Percentiles rank a stretch among this genome's conserved stretches.
Conservation (phyloP, 2,113 vertebrate species). For the Gymnobelideus leadbeateri region DNA sequence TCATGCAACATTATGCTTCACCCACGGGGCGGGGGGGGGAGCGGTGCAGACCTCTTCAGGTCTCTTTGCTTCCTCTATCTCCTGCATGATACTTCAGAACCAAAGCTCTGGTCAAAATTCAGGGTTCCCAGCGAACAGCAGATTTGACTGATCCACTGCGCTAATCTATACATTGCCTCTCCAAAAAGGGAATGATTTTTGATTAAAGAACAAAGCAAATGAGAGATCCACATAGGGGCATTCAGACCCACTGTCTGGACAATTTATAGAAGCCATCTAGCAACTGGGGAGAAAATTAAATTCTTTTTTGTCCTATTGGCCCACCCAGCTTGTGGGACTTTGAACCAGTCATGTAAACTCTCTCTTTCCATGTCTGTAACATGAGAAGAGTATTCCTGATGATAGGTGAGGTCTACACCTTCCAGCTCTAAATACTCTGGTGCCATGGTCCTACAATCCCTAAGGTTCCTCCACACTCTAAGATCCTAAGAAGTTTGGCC, state of each 20-base stretch:
- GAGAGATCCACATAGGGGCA: neutral
- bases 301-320: neutral
- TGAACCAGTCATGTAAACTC: neutral
- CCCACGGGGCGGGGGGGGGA: too few relatives aligned
- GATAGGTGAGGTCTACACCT: neutral
- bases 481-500: neutral
- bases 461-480: neutral
- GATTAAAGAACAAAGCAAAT: neutral
- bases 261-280: neutral
- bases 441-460: neutral
- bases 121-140: neutral
- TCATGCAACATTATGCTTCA: neutral
- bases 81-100: too few relatives aligned
- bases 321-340: neutral
- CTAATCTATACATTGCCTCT: neutral
- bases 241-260: neutral
- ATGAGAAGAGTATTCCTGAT: neutral
- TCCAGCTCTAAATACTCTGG: neutral
- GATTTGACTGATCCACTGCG: too few relatives aligned
- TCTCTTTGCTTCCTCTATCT: neutral
- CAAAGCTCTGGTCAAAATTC: too few relatives aligned
- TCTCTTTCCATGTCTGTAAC: neutral
- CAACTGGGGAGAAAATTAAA: neutral
- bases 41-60: neutral
- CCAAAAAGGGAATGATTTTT: neutral